Percentiles rank a stretch among this genome's conserved stretches.
These are phyloP conservation scores for Melanostoma scalare DNA, from an alignment of 2,888 invertebrate species.

Conservation along the genomic window DNA sequence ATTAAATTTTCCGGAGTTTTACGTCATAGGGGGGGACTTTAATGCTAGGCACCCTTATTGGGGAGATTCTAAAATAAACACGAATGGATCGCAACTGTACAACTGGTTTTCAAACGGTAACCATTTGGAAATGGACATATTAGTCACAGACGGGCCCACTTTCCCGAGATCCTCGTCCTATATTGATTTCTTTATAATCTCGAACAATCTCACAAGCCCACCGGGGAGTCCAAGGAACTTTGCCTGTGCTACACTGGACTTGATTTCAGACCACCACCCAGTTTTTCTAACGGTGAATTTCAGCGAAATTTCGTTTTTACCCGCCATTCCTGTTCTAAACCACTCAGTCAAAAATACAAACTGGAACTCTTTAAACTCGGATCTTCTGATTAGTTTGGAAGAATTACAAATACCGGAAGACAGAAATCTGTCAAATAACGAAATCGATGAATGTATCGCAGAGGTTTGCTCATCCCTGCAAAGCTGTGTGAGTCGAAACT, in stretches of 20 bases:
- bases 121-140: not conserved
- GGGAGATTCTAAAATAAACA: not conserved
- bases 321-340: too few species aligned
- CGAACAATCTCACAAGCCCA: not conserved
- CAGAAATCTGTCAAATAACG: too few species aligned
- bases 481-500: too few species aligned
- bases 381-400: too few species aligned
- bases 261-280: not conserved
- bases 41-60: not conserved
- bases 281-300: too few species aligned
- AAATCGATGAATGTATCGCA: too few species aligned
- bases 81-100: not conserved
- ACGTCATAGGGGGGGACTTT: not conserved
- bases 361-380: too few species aligned
- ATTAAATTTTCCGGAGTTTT: not conserved
- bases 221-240: not conserved
- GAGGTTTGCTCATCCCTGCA: too few species aligned
- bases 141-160: not conserved
- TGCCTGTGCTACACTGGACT: not conserved
- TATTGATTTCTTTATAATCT: not conserved
- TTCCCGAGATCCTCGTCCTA: not conserved
- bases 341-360: too few species aligned
- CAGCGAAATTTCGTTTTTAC: too few species aligned
- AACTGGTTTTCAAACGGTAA: not conserved
- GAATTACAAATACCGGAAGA: too few species aligned